Percentiles rank a stretch among this genome's conserved stretches.
These are phyloP conservation scores for Ormyrus nitidulus DNA, from an alignment of 2,888 invertebrate species.

Conservation along the genomic window DNA sequence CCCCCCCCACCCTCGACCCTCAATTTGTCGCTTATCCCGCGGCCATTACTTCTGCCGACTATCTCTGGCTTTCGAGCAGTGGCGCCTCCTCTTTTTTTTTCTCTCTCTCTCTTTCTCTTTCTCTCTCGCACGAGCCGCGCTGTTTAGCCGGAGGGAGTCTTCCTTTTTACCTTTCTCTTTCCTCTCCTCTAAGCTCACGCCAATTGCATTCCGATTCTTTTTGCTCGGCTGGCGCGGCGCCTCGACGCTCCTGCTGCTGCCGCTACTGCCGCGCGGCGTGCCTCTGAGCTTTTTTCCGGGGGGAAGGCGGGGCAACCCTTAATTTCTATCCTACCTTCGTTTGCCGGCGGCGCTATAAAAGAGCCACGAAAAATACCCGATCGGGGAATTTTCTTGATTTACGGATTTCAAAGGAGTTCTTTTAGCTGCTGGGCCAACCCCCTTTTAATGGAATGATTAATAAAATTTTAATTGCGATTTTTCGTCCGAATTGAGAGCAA, in stretches of 20 bases:
- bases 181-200: constrained; percentile 56
- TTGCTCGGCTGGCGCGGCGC: constrained; percentile 21
- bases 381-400: constrained; percentile 44
- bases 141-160: constrained; percentile 8
- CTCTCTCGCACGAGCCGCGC: background rate
- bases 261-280: constrained; percentile 19
- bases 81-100: background rate
- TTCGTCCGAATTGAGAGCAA: too few species aligned
- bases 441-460: too few species aligned
- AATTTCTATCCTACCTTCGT: constrained; percentile 40
- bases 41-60: constrained; percentile 34
- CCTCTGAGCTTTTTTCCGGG: constrained; percentile 27
- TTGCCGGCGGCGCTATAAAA: constrained; percentile 27
- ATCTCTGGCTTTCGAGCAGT: constrained; percentile 3
- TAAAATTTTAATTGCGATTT: too few species aligned
- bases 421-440: too few species aligned
- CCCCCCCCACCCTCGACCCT: background rate
- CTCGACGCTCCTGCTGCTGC: background rate
- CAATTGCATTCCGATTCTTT: constrained; percentile 69
- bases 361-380: constrained; percentile 8
- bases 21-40: constrained; percentile 49
- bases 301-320: constrained; percentile 7
- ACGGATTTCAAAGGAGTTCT: background rate
- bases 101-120: too few species aligned
- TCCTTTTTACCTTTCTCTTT: constrained; percentile 7